Percentiles rank a stretch among this genome's conserved stretches.
Evolutionary conservation across 2,888 invertebrate genomes (phyloP).

Genomic region (Metacarcinus magister): DNA sequence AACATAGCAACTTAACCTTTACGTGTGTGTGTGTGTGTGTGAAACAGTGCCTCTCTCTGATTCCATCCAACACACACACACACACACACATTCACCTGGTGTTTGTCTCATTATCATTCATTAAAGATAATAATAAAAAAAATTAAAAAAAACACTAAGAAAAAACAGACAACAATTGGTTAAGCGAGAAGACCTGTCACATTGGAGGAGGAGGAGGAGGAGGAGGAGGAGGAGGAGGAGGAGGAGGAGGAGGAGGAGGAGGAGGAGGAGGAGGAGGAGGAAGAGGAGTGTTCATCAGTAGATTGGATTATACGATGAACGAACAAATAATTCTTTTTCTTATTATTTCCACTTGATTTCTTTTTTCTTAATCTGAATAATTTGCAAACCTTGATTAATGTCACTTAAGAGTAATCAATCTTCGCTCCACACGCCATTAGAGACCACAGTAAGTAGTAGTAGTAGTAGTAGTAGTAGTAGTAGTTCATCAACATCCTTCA

Average conservation of each 20-base stretch:
- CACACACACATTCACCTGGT: not conserved
- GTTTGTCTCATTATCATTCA: too few species aligned
- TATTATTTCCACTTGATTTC: not conserved
- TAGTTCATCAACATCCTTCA: not conserved
- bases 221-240: not conserved
- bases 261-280: not conserved
- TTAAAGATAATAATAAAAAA: not conserved
- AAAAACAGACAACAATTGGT: not conserved
- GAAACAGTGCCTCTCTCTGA: not conserved
- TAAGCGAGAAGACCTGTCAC: too few species aligned
- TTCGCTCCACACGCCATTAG: not conserved
- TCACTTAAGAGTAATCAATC: not conserved
- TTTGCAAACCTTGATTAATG: not conserved
- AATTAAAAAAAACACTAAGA: not conserved
- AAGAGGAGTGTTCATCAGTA: not conserved
- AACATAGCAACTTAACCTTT: not conserved
- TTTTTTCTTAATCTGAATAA: not conserved
- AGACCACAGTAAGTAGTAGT: not conserved
- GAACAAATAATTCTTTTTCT: not conserved
- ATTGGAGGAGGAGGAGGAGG: not conserved
- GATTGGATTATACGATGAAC: not conserved
- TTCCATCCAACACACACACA: not conserved
- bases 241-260: not conserved
- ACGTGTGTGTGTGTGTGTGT: too few species aligned
- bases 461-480: conserved; percentile 14